Percentiles rank a stretch among this genome's conserved stretches.
Evolutionary conservation across 2,888 invertebrate genomes (phyloP).

Genomic region (Hoplodrina ambigua): DNA sequence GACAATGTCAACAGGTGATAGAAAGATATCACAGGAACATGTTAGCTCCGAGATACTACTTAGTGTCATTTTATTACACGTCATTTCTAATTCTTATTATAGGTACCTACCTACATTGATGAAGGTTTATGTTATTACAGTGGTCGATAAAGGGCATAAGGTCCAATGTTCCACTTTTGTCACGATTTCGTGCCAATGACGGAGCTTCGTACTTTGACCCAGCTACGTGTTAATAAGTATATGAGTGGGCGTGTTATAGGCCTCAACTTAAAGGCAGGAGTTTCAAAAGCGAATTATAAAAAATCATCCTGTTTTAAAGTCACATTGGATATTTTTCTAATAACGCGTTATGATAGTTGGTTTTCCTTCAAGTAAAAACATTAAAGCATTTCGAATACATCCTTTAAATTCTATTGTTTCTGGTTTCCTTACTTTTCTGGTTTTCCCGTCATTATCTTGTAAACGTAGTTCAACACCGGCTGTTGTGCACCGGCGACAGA

Average conservation of each 20-base stretch:
- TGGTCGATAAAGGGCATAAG: constrained; percentile 26
- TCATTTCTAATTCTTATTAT: not conserved
- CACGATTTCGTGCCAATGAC: constrained; percentile 19
- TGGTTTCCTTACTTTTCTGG: no score
- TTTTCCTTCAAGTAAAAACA: not conserved
- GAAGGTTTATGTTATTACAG: not conserved
- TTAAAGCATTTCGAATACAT: not conserved
- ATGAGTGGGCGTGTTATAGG: not conserved
- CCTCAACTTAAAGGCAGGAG: not conserved
- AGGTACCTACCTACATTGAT: not conserved
- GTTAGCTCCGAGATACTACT: constrained; percentile 23
- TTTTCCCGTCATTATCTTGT: no score
- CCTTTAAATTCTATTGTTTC: not conserved
- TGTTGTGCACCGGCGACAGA: no score
- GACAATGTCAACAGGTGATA: constrained; percentile 32
- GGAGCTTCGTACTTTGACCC: constrained; percentile 31
- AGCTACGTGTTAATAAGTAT: constrained; percentile 12
- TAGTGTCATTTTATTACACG: constrained; percentile 4
- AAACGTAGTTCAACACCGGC: no score
- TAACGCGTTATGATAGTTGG: not conserved
- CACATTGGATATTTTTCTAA: not conserved
- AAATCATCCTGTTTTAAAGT: constrained; percentile 3
- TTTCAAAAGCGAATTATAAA: not conserved
- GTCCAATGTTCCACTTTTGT: constrained; percentile 30
- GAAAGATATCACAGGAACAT: constrained; percentile 6